Conservation (phyloP, 2,888 invertebrate genomes). For the Camponotus fellah region DNA sequence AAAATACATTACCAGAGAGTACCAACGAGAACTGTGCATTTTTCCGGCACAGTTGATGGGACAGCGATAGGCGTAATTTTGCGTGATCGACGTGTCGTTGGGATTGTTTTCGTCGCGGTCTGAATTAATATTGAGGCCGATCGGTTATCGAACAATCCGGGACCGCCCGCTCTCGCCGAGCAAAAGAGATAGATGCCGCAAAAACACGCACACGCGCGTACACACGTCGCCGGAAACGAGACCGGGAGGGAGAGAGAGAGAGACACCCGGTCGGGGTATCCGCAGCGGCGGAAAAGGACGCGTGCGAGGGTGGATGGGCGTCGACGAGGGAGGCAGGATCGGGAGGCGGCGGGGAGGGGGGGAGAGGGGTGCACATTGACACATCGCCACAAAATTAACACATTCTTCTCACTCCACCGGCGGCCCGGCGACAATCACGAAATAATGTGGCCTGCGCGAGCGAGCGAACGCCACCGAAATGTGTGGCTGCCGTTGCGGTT, state of each 20-base stretch:
- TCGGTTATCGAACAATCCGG: constrained; percentile 66
- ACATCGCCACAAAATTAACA: constrained; percentile 83
- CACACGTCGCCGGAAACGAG: constrained; percentile 3
- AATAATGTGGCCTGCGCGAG: constrained; percentile 82
- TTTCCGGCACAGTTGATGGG: constrained; percentile 9
- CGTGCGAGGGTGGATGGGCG: constrained; percentile 60
- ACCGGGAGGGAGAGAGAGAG: constrained; percentile 29
- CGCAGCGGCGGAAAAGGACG: constrained; percentile 38
- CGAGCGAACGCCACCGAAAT: constrained; percentile 82
- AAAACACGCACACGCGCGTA: constrained; percentile 51
- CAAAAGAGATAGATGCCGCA: constrained; percentile 44
- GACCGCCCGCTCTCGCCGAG: constrained; percentile 29
- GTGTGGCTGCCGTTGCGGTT: constrained; percentile 83
- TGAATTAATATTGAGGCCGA: constrained; percentile 66
- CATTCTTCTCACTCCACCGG: constrained; percentile 82
- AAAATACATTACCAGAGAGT: constrained; percentile 15
- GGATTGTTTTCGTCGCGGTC: constrained; percentile 60
- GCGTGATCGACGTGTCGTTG: constrained; percentile 48
- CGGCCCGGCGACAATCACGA: constrained; percentile 83
- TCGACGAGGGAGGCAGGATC: constrained; percentile 52
- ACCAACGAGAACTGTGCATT: constrained; percentile 2
- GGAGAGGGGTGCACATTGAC: constrained; percentile 78
- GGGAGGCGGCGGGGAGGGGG: constrained; percentile 6
- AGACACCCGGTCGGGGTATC: constrained; percentile 12
- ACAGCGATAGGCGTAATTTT: constrained; percentile 45